phyloP scores from a whole-genome alignment of 2,888 invertebrate genomes.

The Noctuana brunneofusca region DNA sequence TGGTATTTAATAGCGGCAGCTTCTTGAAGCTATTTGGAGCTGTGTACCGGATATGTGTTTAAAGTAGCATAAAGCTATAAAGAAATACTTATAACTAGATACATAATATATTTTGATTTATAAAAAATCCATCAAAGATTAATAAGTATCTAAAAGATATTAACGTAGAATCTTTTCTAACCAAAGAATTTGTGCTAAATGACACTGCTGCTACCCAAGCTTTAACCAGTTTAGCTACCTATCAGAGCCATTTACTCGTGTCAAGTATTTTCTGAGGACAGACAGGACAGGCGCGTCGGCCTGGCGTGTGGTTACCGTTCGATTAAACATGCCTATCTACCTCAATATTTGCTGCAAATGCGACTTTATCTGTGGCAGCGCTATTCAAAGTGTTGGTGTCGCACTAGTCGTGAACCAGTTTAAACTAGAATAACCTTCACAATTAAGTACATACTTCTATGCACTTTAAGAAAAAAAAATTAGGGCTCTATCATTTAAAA shows the following conservation, averaged over 20 bases:
- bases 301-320: constrained; percentile 34
- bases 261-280: constrained; percentile 37
- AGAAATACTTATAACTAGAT: no score
- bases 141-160: neutral
- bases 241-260: constrained; percentile 40
- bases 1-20: constrained; percentile 36
- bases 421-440: neutral
- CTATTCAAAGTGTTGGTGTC: constrained; percentile 7
- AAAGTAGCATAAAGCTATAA: no score
- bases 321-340: constrained; percentile 32
- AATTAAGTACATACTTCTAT: no score
- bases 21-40: constrained; percentile 26
- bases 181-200: constrained; percentile 28
- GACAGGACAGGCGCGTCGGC: constrained; percentile 30
- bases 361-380: constrained; percentile 15
- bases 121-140: neutral
- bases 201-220: constrained; percentile 27
- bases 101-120: no score
- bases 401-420: neutral
- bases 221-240: constrained; percentile 40
- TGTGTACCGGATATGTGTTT: constrained; percentile 26
- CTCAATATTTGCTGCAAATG: constrained; percentile 14
- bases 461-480: no score
- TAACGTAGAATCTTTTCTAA: constrained; percentile 2
- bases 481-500: no score